Evolutionary conservation across 2,797 vertebrate genomes (phyloP), one percentile per base, ranked within the genome.

Genomic region (Sebastes goodei): DNA sequence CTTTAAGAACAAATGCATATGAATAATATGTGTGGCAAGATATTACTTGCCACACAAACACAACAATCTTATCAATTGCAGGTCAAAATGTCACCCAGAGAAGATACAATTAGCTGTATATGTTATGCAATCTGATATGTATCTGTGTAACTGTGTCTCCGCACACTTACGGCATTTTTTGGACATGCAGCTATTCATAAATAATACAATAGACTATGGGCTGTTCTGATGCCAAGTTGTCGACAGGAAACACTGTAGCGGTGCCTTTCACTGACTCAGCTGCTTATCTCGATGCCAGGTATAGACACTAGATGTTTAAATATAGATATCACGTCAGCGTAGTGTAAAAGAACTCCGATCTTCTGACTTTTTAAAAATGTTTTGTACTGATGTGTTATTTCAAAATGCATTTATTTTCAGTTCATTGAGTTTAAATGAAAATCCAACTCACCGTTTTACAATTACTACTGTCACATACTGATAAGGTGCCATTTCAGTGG

Each of bases 181-280:
- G 5, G 15, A 75, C 60, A 75, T 25, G 56, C 10, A 63, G 15
- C 72, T 27, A 27, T 76, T 76, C 38, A 77, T 53, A 32, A 52
- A 65, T 77, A 57, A 70, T 57, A 85, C 78, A 88, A 76, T 76
- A 83, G 71, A 78, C 64, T 75, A 17, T 78, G 33, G n/a, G 46
- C 15, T 63, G 52, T 11, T 68, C 11, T 68, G 21, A 59, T 21
- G 61, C 52, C 20, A 67, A 61, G 57, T 0, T 59, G 23, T 2
- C 46, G 35, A 83, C 73, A 83, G 80, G 77, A 84, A 87, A 33
- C 56, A 9, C 6, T 25, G 14, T 2, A 10, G 29, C 29, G 20
- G 27, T 10, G 46, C 32, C 25, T 46, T 32, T 69, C 17, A 52
- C 49, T 52, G 25, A 72, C 21, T 62, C 71, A 59, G 25, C 53